Percentiles rank a stretch among this genome's conserved stretches.
Conservation (phyloP, 2,888 invertebrate species). For the Cerceris ruficornis region DNA sequence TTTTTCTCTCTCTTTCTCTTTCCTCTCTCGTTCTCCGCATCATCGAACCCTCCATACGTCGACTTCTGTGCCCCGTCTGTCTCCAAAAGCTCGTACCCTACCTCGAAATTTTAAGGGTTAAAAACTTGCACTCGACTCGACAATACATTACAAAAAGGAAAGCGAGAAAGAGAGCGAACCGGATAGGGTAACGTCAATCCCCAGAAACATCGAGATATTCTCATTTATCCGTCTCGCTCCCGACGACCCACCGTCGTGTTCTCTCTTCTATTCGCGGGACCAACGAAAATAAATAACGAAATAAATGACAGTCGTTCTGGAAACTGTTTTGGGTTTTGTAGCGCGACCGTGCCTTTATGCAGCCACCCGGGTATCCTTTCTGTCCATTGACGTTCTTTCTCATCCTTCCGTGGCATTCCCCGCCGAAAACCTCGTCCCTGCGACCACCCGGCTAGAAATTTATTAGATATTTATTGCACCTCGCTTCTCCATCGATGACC, state of each 20-base stretch:
- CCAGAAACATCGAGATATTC: slow-evolving; percentile 52
- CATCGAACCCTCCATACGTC: slow-evolving; percentile 64
- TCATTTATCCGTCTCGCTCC: slow-evolving; percentile 20
- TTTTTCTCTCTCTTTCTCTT: background rate
- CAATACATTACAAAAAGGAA: slow-evolving; percentile 72
- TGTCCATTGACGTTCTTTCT: slow-evolving; percentile 48
- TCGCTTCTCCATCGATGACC: slow-evolving; percentile 68
- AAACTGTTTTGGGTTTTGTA: slow-evolving; percentile 81
- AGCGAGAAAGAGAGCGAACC: slow-evolving; percentile 51
- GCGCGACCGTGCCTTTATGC: slow-evolving; percentile 72
- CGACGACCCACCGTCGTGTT: slow-evolving; percentile 6
- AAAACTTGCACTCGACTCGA: slow-evolving; percentile 81
- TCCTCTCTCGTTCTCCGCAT: slow-evolving; percentile 50
- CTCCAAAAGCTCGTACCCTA: slow-evolving; percentile 72
- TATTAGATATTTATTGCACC: slow-evolving; percentile 81
- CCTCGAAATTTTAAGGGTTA: slow-evolving; percentile 79
- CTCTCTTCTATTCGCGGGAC: slow-evolving; percentile 30
- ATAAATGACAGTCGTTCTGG: slow-evolving; percentile 79
- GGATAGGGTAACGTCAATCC: slow-evolving; percentile 63
- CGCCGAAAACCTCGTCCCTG: slow-evolving; percentile 66
- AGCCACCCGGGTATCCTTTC: slow-evolving; percentile 47
- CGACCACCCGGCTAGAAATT: slow-evolving; percentile 78
- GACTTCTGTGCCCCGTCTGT: slow-evolving; percentile 65
- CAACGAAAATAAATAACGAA: slow-evolving; percentile 72
- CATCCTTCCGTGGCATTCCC: slow-evolving; percentile 52